Evolutionary conservation across 2,797 vertebrate genomes (phyloP).

Genomic region (Sandelia bainsii): DNA sequence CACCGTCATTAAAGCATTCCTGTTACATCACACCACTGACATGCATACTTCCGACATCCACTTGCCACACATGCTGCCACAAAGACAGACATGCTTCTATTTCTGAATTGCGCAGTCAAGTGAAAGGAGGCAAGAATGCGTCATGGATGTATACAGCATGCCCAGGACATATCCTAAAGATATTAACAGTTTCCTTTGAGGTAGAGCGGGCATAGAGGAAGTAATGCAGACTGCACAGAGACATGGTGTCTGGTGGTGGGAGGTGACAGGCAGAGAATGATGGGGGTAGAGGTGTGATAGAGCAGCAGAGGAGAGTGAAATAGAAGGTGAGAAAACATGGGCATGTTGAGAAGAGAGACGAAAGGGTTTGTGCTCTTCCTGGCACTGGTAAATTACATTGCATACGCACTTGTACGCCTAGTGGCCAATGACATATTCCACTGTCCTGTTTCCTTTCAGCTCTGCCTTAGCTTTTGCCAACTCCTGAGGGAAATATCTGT

Average conservation of each 20-base stretch:
- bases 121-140: slow-evolving; percentile 57
- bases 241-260: slow-evolving; percentile 77
- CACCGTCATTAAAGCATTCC: slow-evolving; percentile 55
- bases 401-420: slow-evolving; percentile 8
- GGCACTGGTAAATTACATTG: slow-evolving; percentile 10
- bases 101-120: slow-evolving; percentile 67
- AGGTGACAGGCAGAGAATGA: slow-evolving; percentile 74
- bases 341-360: slow-evolving; percentile 42
- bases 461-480: neutral
- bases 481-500: neutral
- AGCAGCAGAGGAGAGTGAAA: slow-evolving; percentile 65
- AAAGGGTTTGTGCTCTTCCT: slow-evolving; percentile 35
- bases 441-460: neutral
- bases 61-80: slow-evolving; percentile 39
- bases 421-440: neutral
- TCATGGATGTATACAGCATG: slow-evolving; percentile 45
- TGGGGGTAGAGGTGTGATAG: slow-evolving; percentile 73
- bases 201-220: slow-evolving; percentile 61
- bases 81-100: slow-evolving; percentile 67
- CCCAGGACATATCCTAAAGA: slow-evolving; percentile 51
- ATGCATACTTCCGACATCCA: slow-evolving; percentile 32
- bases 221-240: slow-evolving; percentile 69
- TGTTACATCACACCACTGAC: slow-evolving; percentile 43
- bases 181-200: slow-evolving; percentile 55
- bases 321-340: slow-evolving; percentile 70